These are phyloP conservation scores for Monopterus albus DNA, from an alignment of 2,113 vertebrate species.

Conservation along the genomic window DNA sequence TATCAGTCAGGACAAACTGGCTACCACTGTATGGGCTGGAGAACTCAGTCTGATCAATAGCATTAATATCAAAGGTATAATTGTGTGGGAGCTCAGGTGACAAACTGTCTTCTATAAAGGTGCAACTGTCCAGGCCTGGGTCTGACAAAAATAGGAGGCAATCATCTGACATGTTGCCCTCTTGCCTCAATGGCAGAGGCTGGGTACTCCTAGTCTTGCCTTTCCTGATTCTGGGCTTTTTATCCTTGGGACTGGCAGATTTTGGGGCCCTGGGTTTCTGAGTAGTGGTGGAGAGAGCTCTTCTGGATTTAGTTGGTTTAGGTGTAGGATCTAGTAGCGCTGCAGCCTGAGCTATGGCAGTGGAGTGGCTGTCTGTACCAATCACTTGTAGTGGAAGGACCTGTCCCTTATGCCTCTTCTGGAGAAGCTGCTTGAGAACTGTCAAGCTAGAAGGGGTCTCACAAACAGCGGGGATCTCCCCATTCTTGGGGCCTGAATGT, in stretches of 20 bases:
- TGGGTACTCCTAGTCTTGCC: constrained; percentile 73
- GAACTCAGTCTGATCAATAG: constrained; percentile 92
- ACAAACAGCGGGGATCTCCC: constrained; percentile 75
- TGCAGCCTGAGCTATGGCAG: constrained; percentile 73
- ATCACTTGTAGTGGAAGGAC: constrained; percentile 71
- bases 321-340: constrained; percentile 61
- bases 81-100: constrained; percentile 92
- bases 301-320: constrained; percentile 82
- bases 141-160: constrained; percentile 89
- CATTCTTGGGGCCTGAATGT: constrained; percentile 72
- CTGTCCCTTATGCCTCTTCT: constrained; percentile 87
- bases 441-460: constrained; percentile 90
- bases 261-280: constrained; percentile 86
- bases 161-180: constrained; percentile 83
- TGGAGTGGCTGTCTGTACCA: constrained; percentile 61
- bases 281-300: constrained; percentile 75
- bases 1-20: constrained; percentile 96
- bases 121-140: constrained; percentile 92
- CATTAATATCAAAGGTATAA: constrained; percentile 97
- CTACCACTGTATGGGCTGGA: constrained; percentile 92
- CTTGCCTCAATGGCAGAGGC: constrained; percentile 74
- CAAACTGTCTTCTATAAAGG: constrained; percentile 94
- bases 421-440: constrained; percentile 93
- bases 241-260: constrained; percentile 83
- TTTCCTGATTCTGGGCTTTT: constrained; percentile 84